Conservation (phyloP, 2,797 vertebrate species). For the Gymnodraco acuticeps region DNA sequence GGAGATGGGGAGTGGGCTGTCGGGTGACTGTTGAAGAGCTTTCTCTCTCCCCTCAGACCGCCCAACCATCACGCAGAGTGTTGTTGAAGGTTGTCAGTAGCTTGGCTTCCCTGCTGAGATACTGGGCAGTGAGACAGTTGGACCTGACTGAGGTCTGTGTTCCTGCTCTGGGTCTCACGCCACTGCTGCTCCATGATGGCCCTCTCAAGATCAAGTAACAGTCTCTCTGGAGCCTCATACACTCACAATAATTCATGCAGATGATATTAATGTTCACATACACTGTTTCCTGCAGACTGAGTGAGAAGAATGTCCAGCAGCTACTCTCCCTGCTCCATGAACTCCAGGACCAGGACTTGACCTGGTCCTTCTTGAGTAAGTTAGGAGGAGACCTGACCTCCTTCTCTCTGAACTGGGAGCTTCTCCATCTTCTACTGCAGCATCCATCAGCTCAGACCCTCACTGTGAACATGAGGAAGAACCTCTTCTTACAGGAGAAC, state of each 20-base stretch:
- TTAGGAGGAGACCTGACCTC: constrained; percentile 62
- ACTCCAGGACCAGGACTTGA: constrained; percentile 49
- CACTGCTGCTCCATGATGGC: constrained; percentile 51
- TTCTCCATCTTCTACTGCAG: constrained; percentile 62
- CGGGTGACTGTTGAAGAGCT: constrained; percentile 38
- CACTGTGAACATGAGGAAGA: constrained; percentile 59
- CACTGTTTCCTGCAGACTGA: constrained; percentile 48
- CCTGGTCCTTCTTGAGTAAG: constrained; percentile 47
- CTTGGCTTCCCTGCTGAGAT: constrained; percentile 59
- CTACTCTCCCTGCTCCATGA: constrained; percentile 53
- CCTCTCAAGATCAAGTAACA: constrained; percentile 52
- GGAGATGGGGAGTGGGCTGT: background rate
- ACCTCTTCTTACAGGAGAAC: constrained; percentile 26
- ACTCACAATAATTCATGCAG: rapidly evolving
- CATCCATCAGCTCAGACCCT: constrained; percentile 33
- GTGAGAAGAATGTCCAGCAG: constrained; percentile 35
- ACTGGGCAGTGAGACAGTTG: constrained; percentile 52
- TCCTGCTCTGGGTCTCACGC: constrained; percentile 44
- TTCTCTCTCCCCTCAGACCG: constrained; percentile 18
- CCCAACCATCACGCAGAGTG: constrained; percentile 2
- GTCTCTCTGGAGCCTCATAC: background rate
- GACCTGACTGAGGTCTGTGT: constrained; percentile 60
- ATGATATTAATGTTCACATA: background rate
- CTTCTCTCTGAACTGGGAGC: constrained; percentile 60
- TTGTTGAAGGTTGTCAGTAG: constrained; percentile 44